phyloP scores from a whole-genome alignment of 2,113 vertebrate genomes.

The Albula glossodonta region DNA sequence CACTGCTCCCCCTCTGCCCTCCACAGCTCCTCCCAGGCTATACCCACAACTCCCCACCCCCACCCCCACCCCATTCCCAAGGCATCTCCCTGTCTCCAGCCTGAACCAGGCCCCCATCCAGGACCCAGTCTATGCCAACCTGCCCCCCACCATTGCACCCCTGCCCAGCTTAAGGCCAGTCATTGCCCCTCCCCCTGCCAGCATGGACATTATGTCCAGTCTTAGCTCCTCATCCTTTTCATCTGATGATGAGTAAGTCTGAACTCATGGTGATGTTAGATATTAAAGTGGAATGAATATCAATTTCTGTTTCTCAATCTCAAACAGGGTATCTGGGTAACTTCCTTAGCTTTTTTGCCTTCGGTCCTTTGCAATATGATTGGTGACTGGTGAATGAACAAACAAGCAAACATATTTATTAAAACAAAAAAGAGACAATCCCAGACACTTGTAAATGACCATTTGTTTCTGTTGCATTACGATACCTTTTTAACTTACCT shows the following conservation, averaged over 20 bases:
- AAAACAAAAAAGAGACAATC: too few species aligned
- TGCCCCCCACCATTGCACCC: not conserved
- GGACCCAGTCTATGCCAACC: not conserved
- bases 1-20: not conserved
- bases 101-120: too few species aligned
- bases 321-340: not conserved
- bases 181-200: conserved; percentile 55
- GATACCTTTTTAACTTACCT: too few species aligned
- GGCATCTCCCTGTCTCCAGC: not conserved
- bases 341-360: too few species aligned
- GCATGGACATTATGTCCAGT: not conserved
- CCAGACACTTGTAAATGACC: too few species aligned
- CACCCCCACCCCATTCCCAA: too few species aligned
- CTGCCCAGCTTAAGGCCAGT: conserved; percentile 60
- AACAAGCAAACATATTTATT: too few species aligned
- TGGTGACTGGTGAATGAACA: too few species aligned
- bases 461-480: too few species aligned
- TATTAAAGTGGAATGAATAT: not conserved
- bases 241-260: conserved; percentile 9
- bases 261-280: not conserved
- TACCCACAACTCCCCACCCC: too few species aligned
- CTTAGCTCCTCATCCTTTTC: not conserved
- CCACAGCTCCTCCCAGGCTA: too few species aligned
- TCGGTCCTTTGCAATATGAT: too few species aligned
- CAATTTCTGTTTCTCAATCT: not conserved